These are phyloP conservation scores for Drosophila guanche DNA, from an alignment of 1,140 invertebrate species.

Conservation along the genomic window DNA sequence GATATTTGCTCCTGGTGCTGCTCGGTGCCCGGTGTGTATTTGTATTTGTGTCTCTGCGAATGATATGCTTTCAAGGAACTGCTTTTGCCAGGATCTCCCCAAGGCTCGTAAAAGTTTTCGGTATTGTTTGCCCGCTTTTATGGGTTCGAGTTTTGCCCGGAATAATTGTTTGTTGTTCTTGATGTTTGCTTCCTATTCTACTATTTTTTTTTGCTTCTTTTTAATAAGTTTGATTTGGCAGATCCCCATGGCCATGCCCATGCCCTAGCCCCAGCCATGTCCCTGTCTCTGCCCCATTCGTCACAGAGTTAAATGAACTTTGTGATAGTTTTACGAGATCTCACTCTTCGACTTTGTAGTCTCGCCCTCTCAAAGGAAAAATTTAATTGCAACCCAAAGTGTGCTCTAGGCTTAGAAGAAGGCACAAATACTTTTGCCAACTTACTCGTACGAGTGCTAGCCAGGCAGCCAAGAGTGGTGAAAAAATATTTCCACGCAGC, in stretches of 20 bases:
- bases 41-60: constrained; percentile 25
- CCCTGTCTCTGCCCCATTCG: constrained; percentile 1
- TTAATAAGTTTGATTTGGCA: constrained; percentile 70
- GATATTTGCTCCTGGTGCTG: constrained; percentile 33
- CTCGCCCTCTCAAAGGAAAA: constrained; percentile 29
- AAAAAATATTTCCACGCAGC: constrained; percentile 62
- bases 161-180: constrained; percentile 72
- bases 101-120: constrained; percentile 70
- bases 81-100: constrained; percentile 37
- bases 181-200: constrained; percentile 45
- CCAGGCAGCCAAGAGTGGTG: neutral
- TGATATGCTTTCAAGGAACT: constrained; percentile 62
- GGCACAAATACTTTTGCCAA: constrained; percentile 28
- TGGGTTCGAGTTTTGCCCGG: constrained; percentile 53
- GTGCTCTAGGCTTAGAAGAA: constrained; percentile 65
- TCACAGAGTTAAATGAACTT: constrained; percentile 60
- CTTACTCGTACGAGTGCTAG: constrained; percentile 1
- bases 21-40: neutral
- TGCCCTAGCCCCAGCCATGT: too few relatives aligned
- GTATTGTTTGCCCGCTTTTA: constrained; percentile 73
- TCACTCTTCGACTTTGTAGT: constrained; percentile 66
- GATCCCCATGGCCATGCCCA: constrained; percentile 4
- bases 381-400: constrained; percentile 59
- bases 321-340: constrained; percentile 59
- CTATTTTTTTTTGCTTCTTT: constrained; percentile 22